Conservation (phyloP, 2,888 invertebrate genomes). For the Fragum fragum region DNA sequence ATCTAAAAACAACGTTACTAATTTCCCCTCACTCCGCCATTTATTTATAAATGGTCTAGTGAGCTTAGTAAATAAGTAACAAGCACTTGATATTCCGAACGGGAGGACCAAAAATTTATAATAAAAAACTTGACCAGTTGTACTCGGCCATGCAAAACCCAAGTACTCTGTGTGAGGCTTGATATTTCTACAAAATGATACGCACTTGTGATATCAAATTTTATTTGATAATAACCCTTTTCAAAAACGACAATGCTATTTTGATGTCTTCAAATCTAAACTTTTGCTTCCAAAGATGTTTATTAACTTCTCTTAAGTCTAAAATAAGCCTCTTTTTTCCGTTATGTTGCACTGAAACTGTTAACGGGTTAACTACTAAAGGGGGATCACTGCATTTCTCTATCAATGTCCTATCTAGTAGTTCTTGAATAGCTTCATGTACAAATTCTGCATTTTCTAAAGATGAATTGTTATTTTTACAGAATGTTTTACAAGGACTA, state of each 20-base stretch:
- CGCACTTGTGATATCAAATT: constrained; percentile 44
- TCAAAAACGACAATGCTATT: constrained; percentile 35
- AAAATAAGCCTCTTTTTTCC: constrained; percentile 37
- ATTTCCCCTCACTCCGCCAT: constrained; percentile 46
- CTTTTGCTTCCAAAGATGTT: constrained; percentile 39
- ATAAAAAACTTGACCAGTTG: background rate
- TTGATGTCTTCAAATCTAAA: constrained; percentile 42
- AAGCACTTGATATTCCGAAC: constrained; percentile 37
- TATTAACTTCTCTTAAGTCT: constrained; percentile 23
- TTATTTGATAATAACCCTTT: constrained; percentile 36
- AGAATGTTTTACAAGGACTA: background rate
- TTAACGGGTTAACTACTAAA: constrained; percentile 33
- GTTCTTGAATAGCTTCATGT: constrained; percentile 35
- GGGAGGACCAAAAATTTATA: constrained; percentile 42
- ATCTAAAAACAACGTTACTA: constrained; percentile 45
- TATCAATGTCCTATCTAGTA: constrained; percentile 38
- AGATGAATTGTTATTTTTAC: constrained; percentile 35
- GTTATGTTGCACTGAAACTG: constrained; percentile 30
- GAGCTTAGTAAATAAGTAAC: constrained; percentile 44
- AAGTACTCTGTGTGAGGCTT: constrained; percentile 33
- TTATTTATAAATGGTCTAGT: constrained; percentile 44
- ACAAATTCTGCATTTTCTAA: constrained; percentile 31
- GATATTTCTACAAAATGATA: constrained; percentile 53
- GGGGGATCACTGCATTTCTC: constrained; percentile 21
- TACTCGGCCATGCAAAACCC: too few relatives aligned